These are phyloP conservation scores for Rallus crepitans DNA, from an alignment of 2,797 vertebrate species.

Conservation along the genomic window DNA sequence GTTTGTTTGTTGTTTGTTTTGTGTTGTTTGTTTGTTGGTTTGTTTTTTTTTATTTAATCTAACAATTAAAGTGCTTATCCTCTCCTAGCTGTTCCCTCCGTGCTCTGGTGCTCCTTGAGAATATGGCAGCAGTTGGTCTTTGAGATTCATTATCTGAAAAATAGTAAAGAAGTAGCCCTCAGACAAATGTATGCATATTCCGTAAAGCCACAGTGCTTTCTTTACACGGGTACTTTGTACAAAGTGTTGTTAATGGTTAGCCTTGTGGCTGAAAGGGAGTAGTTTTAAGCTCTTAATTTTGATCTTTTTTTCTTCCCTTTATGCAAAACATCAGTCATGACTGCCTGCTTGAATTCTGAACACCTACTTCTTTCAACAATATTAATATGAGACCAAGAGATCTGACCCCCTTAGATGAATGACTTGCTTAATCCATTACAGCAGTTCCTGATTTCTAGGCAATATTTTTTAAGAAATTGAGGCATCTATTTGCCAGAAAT, in stretches of 20 bases:
- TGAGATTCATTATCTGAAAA: not conserved
- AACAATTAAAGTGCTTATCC: not conserved
- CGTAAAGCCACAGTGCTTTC: not conserved
- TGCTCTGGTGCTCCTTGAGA: not conserved
- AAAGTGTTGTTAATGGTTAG: not conserved
- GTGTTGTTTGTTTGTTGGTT: no score
- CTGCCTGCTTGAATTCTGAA: not conserved
- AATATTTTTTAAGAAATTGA: slow-evolving; percentile 13
- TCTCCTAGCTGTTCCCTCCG: not conserved
- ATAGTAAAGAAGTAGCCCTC: not conserved
- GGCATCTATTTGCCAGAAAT: not conserved
- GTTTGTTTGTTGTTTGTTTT: not conserved
- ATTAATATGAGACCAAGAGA: not conserved
- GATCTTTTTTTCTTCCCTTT: not conserved
- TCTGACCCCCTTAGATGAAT: not conserved
- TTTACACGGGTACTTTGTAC: not conserved
- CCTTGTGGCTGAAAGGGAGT: not conserved
- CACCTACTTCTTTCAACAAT: not conserved
- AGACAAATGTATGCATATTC: not conserved
- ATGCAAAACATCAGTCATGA: not conserved
- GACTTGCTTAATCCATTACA: not conserved
- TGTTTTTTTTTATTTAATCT: not conserved
- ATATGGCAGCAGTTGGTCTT: not conserved
- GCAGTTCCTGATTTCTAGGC: not conserved
- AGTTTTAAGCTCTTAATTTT: not conserved